phyloP scores from a whole-genome alignment of 2,113 vertebrate species.

The Pelmatolapia mariae region DNA sequence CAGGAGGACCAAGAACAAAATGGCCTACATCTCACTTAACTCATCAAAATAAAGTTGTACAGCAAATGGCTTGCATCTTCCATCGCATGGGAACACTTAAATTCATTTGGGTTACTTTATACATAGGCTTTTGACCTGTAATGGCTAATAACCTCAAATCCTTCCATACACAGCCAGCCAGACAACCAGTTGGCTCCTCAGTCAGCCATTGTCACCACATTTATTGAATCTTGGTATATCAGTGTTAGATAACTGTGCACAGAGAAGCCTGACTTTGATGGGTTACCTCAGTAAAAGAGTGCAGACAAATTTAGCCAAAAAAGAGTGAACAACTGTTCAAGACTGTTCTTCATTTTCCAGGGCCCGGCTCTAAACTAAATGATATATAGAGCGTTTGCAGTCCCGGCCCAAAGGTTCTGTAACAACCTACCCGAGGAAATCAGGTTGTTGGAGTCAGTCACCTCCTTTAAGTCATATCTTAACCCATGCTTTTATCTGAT shows the following conservation, averaged over 20 bases:
- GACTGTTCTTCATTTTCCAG: conserved; percentile 23
- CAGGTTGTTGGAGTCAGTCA: background rate
- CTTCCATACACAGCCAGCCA: background rate
- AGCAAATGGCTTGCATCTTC: background rate
- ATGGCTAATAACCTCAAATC: background rate
- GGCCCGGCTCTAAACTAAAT: background rate
- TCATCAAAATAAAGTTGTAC: conserved; percentile 11
- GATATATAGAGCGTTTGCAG: background rate
- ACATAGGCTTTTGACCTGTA: background rate
- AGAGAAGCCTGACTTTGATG: conserved; percentile 23
- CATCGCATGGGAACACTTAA: background rate
- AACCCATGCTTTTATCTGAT: background rate
- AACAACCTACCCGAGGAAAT: background rate
- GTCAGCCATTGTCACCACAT: background rate
- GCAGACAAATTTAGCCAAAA: conserved; percentile 13
- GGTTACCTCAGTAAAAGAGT: conserved; percentile 17
- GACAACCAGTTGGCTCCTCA: background rate
- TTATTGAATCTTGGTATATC: conserved; percentile 21
- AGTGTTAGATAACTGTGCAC: conserved; percentile 19
- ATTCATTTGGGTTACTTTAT: conserved; percentile 3
- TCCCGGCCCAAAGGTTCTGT: background rate
- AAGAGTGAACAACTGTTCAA: conserved; percentile 5
- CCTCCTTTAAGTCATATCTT: background rate
- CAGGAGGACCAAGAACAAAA: conserved; percentile 39
- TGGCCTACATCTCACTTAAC: conserved; percentile 9